Conservation (phyloP, 53 echinoderm and acorn worm species). For the Apostichopus leukothele region DNA sequence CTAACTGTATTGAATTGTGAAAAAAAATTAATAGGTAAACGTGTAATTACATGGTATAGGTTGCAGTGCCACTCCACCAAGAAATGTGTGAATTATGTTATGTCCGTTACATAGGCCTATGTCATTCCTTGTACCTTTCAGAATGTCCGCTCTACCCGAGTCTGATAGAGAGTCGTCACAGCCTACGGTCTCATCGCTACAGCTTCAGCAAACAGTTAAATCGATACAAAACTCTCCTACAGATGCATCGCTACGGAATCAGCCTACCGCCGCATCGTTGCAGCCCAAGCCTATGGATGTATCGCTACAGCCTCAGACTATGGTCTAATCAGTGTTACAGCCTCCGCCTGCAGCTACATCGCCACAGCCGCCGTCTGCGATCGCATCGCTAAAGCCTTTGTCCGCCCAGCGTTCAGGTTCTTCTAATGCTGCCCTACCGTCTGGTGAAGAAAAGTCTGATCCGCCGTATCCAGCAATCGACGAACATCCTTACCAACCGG, state of each 20-base stretch:
- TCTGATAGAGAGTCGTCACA: slow-evolving; percentile 21
- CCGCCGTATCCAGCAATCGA: slow-evolving; percentile 11
- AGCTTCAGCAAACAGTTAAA: not conserved
- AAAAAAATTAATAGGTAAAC: not conserved
- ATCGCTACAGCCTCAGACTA: not conserved
- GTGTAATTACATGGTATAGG: not conserved
- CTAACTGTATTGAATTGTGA: not conserved
- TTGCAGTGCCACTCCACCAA: slow-evolving; percentile 6
- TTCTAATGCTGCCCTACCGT: not conserved
- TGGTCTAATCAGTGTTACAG: slow-evolving; percentile 6
- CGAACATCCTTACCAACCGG: slow-evolving; percentile 8
- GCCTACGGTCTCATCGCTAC: slow-evolving; percentile 4
- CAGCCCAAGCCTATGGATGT: slow-evolving; percentile 5
- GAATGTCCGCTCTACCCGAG: slow-evolving; percentile 5
- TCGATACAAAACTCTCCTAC: not conserved
- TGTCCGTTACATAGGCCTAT: slow-evolving; percentile 6
- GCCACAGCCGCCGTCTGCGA: slow-evolving; percentile 17
- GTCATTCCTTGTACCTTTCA: slow-evolving; percentile 5
- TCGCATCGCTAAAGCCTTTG: not conserved
- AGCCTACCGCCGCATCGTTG: slow-evolving; percentile 20
- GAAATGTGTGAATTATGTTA: slow-evolving; percentile 3
- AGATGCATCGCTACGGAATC: slow-evolving; percentile 18
- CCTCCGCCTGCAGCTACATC: not conserved
- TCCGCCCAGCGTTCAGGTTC: not conserved
- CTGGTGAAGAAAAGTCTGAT: not conserved